Percentiles rank a stretch among this genome's conserved stretches.
Conservation (phyloP, 2,888 invertebrate genomes). For the Parnassius smintheus region DNA sequence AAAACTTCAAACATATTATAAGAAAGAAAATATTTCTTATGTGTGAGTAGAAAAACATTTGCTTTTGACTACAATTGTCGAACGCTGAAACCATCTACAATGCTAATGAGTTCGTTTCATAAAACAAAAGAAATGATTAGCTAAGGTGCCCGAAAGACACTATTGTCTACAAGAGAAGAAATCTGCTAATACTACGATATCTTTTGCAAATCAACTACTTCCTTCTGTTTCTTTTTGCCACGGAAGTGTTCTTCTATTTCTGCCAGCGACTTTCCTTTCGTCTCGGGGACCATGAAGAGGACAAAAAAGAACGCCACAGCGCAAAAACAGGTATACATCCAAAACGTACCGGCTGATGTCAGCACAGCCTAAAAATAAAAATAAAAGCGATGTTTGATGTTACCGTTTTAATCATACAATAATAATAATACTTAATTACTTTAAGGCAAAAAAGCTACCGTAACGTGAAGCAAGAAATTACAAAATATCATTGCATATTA, state of each 20-base stretch:
- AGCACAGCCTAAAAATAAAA: constrained; percentile 51
- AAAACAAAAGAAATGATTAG: background rate
- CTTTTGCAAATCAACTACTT: constrained; percentile 46
- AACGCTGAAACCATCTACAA: background rate
- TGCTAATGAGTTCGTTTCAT: background rate
- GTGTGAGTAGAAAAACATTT: no score
- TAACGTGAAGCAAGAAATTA: no score
- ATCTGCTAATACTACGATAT: constrained; percentile 27
- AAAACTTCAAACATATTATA: no score
- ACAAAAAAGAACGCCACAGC: constrained; percentile 77
- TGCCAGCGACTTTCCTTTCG: constrained; percentile 85
- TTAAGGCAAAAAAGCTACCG: no score
- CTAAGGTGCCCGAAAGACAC: background rate
- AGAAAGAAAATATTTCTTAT: no score
- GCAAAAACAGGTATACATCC: constrained; percentile 78
- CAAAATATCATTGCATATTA: no score
- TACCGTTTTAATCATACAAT: no score
- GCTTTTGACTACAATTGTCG: no score
- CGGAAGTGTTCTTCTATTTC: constrained; percentile 81
- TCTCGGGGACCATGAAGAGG: constrained; percentile 82
- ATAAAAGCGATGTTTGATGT: background rate
- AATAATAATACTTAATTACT: no score
- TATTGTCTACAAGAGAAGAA: constrained; percentile 23
- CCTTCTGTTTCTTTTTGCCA: constrained; percentile 47
- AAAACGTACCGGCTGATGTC: constrained; percentile 79